A percentile compares a stretch with the other conserved stretches of the same genome.
phyloP scores from a whole-genome alignment of 2,888 invertebrate genomes.

The Lasioglossum lativentre region DNA sequence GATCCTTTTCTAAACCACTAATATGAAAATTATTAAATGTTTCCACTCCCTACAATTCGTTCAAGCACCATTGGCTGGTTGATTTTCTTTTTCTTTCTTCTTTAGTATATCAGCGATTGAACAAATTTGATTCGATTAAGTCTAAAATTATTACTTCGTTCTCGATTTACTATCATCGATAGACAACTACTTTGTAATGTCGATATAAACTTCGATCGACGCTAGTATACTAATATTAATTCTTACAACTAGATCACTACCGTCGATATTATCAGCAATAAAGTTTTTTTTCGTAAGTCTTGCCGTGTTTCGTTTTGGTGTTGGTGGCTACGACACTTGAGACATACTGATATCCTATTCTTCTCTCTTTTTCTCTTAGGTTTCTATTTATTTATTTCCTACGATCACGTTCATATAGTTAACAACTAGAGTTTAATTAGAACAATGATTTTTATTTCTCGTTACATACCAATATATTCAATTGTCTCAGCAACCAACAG shows the following conservation, averaged over 20 bases:
- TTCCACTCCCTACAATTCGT: slow-evolving; percentile 65
- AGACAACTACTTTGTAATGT: slow-evolving; percentile 66
- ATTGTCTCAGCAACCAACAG: slow-evolving; percentile 71
- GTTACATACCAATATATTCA: slow-evolving; percentile 68
- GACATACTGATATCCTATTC: slow-evolving; percentile 60
- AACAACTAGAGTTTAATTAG: slow-evolving; percentile 70
- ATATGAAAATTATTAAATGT: slow-evolving; percentile 64
- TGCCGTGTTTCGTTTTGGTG: slow-evolving; percentile 58
- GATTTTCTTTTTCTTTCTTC: slow-evolving; percentile 29
- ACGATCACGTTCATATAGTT: slow-evolving; percentile 66
- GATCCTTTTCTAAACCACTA: slow-evolving; percentile 59
- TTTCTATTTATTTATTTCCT: slow-evolving; percentile 66
- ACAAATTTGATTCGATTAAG: slow-evolving; percentile 68
- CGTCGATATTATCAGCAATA: slow-evolving; percentile 71
- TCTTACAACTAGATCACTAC: slow-evolving; percentile 72
- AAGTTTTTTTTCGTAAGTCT: slow-evolving; percentile 60
- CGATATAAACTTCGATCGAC: slow-evolving; percentile 66
- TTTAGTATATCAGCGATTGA: slow-evolving; percentile 62
- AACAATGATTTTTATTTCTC: slow-evolving; percentile 63
- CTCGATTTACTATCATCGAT: slow-evolving; percentile 62
- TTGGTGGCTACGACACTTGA: slow-evolving; percentile 70
- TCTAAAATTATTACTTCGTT: slow-evolving; percentile 69
- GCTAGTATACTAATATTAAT: slow-evolving; percentile 71
- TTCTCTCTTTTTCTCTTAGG: slow-evolving; percentile 38
- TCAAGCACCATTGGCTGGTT: slow-evolving; percentile 69